Evolutionary conservation across 2,888 invertebrate genomes (phyloP).

Genomic region (Pomacea canaliculata): DNA sequence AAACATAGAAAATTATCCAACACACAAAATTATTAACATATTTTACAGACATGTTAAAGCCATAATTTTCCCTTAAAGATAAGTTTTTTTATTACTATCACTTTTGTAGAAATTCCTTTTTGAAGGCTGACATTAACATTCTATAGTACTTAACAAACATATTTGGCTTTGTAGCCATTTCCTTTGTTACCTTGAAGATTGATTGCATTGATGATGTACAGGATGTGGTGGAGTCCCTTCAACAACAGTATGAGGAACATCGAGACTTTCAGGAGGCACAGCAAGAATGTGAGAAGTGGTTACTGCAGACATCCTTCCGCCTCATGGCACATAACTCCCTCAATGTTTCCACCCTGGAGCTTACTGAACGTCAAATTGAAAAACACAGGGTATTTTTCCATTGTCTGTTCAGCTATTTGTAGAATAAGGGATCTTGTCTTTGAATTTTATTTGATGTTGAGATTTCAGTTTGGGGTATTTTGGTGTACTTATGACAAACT

Average conservation of each 20-base stretch:
- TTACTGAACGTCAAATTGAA: conserved; percentile 90
- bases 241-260: conserved; percentile 80
- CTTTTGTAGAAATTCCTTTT: no score
- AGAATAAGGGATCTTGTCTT: not conserved
- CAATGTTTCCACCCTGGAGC: conserved; percentile 90
- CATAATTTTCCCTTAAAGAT: no score
- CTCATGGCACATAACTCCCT: conserved; percentile 95
- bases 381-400: conserved; percentile 79
- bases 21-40: no score
- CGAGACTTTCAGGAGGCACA: conserved; percentile 85
- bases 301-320: conserved; percentile 93
- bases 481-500: not conserved
- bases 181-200: no score
- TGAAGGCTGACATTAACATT: no score
- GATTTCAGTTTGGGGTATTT: not conserved
- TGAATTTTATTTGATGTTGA: not conserved
- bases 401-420: not conserved
- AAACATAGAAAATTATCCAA: no score
- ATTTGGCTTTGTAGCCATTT: no score
- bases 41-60: no score
- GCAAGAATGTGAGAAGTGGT: conserved; percentile 96
- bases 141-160: no score
- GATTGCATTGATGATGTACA: conserved; percentile 24
- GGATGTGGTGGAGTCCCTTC: conserved; percentile 73
- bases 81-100: no score